Base-by-base conservation (phyloP, 1,140 invertebrate genomes). In the Tribolium castaneum region DNA sequence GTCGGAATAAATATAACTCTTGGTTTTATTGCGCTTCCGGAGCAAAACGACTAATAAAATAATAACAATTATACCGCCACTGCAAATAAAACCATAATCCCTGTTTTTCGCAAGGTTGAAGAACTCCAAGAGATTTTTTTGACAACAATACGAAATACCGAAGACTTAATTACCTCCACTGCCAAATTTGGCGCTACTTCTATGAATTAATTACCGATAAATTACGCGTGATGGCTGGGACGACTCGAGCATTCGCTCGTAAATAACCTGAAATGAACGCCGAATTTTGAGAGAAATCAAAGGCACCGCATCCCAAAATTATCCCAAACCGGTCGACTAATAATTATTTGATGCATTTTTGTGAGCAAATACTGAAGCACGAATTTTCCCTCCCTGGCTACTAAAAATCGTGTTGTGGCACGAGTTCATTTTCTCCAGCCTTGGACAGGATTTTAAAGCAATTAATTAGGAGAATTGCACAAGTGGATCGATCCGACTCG, bases 161-260 rank as follows among this genome's bases (percentile, higher is more conserved):
- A 66, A 66, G 30, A 35, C 30, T 34, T 14, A 35, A 66, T 59
- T 35, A 66, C 14, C 34, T 66, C 22, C 14, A 59, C 9, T 30
- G 22, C 22, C 19, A 59, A 59, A 22, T 59, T 59, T 66, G 59
- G 59, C 59, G n/a, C 59, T 30, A 66, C 34, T 66, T 66, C 59
- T 35, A 66, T 66, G 59, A 25, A 66, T 66, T 66, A 34, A 66
- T 66, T 66, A 66, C 59, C 14, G 10, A 66, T 66, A 66, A 66
- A 66, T 66, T 66, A 66, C 34, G 35, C n/a, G n/a, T 66, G 59
- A 12, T 66, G 25, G 59, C 35, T 35, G 34, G 13, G 59, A 34
- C 59, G 30, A 66, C 59, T 35, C n/a, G n/a, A 35, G 30, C 59
- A 35, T 35, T 66, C 25, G 59, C 6, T 12, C 59, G 34, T 66